phyloP scores from a whole-genome alignment of 1,140 invertebrate genomes.

The Odontomachus brunneus region DNA sequence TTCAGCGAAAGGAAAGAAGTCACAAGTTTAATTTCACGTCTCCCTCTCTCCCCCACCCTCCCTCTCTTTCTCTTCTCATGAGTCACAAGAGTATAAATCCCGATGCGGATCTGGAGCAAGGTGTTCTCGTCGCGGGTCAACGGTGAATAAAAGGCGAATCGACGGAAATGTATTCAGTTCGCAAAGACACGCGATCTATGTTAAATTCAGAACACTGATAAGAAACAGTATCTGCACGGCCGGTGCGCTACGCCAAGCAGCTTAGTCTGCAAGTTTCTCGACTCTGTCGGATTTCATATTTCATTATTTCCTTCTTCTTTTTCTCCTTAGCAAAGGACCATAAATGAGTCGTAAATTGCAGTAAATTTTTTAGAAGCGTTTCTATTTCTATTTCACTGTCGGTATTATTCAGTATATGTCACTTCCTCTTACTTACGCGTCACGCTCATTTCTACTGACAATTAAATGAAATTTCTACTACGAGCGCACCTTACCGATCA shows the following conservation, averaged over 20 bases:
- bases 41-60: no score
- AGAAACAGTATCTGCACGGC: slow-evolving; percentile 1
- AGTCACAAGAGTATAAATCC: background rate
- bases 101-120: no score
- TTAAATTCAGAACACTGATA: slow-evolving; percentile 16
- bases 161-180: background rate
- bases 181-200: background rate
- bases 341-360: no score
- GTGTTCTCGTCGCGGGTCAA: background rate
- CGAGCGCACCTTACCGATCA: no score
- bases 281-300: background rate
- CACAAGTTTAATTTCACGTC: background rate
- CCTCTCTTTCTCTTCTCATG: no score
- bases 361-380: background rate
- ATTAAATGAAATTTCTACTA: no score
- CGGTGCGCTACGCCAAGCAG: no score
- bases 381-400: no score
- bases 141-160: background rate
- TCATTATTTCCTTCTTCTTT: background rate
- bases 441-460: no score
- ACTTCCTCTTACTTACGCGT: no score
- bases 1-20: background rate
- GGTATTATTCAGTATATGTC: no score
- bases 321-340: no score
- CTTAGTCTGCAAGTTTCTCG: slow-evolving; percentile 19